Evolutionary conservation across 2,113 vertebrate species (phyloP).

Genomic region (Orthonyx spaldingii): DNA sequence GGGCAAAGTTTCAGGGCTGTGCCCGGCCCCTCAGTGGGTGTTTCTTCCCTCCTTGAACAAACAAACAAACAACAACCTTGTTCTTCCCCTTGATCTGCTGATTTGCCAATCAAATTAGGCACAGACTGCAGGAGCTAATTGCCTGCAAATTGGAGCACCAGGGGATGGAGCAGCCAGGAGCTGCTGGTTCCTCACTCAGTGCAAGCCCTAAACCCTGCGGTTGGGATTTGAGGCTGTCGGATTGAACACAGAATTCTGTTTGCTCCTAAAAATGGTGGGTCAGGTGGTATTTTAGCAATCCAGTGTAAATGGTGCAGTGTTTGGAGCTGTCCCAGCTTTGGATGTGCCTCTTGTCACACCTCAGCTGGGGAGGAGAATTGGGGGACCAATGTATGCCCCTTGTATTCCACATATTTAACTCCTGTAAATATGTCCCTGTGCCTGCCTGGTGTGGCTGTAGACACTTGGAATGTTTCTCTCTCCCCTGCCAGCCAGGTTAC

Average conservation of each 20-base stretch:
- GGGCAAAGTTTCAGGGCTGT: not conserved
- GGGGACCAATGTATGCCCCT: not conserved
- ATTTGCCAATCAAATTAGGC: slow-evolving; percentile 7
- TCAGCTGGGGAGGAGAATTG: not conserved
- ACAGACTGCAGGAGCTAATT: not conserved
- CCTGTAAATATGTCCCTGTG: rapidly evolving
- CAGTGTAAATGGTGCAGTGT: rapidly evolving
- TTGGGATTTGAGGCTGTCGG: not conserved
- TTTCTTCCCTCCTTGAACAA: not conserved
- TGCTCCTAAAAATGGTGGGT: not conserved
- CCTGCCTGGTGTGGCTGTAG: not conserved
- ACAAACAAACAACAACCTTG: not conserved
- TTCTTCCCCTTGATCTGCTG: not conserved
- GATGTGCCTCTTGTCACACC: not conserved
- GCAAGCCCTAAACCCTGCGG: rapidly evolving
- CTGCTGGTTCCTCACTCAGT: not conserved
- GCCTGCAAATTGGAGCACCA: not conserved
- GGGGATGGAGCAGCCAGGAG: not conserved
- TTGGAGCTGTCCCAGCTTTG: not conserved
- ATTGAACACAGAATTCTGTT: not conserved
- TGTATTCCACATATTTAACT: not conserved
- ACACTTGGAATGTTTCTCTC: not conserved
- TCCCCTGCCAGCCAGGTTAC: not conserved
- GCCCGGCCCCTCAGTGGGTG: not conserved
- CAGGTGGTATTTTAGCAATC: not conserved